A percentile compares a stretch with the other conserved stretches of the same genome.
Conservation (phyloP, 2,797 vertebrate species). For the Huso huso region DNA sequence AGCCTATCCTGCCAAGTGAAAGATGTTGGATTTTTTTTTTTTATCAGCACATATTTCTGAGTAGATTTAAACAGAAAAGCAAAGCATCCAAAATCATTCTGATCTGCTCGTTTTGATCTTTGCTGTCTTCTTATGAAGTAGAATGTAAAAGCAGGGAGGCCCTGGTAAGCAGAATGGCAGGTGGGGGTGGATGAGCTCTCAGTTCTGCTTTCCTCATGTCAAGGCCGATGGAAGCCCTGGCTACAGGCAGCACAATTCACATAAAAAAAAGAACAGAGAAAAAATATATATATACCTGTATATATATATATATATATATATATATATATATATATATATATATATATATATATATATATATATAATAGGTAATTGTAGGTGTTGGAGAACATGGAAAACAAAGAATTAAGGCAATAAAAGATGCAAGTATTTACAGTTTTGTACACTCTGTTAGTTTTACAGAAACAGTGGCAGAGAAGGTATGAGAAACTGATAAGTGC, state of each 20-base stretch:
- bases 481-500: too few species aligned
- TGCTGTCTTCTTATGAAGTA: constrained; percentile 63
- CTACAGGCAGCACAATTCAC: neutral
- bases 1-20: constrained; percentile 51
- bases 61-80: constrained; percentile 63
- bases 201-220: neutral
- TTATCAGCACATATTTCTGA: constrained; percentile 48
- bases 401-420: too few species aligned
- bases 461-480: too few species aligned
- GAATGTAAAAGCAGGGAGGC: constrained; percentile 67
- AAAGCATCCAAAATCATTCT: constrained; percentile 54
- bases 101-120: constrained; percentile 70
- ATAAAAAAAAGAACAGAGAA: neutral
- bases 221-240: neutral
- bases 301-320: constrained; percentile 26
- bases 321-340: constrained; percentile 25
- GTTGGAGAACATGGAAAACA: too few species aligned
- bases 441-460: too few species aligned
- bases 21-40: constrained; percentile 33
- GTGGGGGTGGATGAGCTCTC: constrained; percentile 35
- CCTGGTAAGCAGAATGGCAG: constrained; percentile 49
- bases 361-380: neutral
- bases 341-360: constrained; percentile 29
- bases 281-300: neutral
- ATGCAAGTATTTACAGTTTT: too few species aligned